A percentile compares a stretch with the other conserved stretches of the same genome.
Evolutionary conservation across 2,113 vertebrate species (phyloP).

Genomic region (Microcebus ravelobensis): DNA sequence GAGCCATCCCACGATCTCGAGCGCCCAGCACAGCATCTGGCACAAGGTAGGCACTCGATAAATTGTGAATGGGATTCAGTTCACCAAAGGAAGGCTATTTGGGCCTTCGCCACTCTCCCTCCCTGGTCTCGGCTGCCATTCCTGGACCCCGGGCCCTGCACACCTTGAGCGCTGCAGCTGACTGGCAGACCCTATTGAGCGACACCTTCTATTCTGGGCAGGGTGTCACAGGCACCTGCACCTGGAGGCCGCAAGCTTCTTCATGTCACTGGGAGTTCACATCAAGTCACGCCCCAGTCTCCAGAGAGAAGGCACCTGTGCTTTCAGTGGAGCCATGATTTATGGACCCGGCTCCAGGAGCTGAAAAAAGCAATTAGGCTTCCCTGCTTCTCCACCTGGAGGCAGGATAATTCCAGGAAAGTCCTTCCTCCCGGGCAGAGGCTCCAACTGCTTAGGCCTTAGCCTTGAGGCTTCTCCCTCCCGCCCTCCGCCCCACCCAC

Average conservation of each 20-base stretch:
- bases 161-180: background rate
- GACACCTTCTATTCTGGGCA: background rate
- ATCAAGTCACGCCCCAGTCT: slow-evolving; percentile 39
- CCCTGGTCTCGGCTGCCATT: background rate
- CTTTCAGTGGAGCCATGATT: slow-evolving; percentile 49
- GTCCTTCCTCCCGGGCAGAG: slow-evolving; percentile 37
- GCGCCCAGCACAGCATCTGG: slow-evolving; percentile 43
- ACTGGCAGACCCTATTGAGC: background rate
- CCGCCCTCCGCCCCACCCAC: background rate
- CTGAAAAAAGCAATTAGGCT: slow-evolving; percentile 51
- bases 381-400: slow-evolving; percentile 57
- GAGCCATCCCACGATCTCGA: slow-evolving; percentile 10
- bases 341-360: slow-evolving; percentile 45
- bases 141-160: background rate
- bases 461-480: background rate
- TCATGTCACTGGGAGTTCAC: background rate
- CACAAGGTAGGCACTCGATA: slow-evolving; percentile 33
- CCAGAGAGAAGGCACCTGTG: slow-evolving; percentile 8
- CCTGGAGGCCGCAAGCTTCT: background rate
- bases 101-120: background rate
- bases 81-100: background rate
- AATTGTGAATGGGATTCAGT: slow-evolving; percentile 10
- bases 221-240: background rate
- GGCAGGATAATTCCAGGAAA: slow-evolving; percentile 61
- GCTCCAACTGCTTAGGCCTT: background rate